Conservation (phyloP, 92 coral and sea anemone genomes). For the Palythoa grandiflora region DNA sequence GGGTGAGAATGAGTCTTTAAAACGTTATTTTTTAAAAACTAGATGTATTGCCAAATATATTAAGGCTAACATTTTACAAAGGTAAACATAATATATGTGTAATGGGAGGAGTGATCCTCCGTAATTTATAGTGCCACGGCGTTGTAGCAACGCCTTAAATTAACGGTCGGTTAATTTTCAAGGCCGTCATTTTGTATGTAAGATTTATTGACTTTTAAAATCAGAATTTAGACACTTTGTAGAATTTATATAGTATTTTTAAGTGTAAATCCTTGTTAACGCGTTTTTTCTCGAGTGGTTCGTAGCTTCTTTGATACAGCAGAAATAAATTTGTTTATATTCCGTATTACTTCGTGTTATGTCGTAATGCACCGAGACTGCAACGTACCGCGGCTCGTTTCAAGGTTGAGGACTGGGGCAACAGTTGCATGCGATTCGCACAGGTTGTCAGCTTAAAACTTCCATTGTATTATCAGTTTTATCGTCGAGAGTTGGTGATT, state of each 20-base stretch:
- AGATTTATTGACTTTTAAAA: neutral
- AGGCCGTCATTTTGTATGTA: conserved; percentile 33
- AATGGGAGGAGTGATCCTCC: neutral
- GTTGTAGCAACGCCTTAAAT: conserved; percentile 18
- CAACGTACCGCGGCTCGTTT: too few relatives aligned
- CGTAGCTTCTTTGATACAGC: neutral
- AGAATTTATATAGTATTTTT: neutral
- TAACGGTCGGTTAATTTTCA: neutral
- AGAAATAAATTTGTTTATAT: neutral
- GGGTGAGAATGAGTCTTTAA: neutral
- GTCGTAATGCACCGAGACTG: too few relatives aligned
- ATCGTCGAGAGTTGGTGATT: too few relatives aligned
- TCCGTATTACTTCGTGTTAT: too few relatives aligned
- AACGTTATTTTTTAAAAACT: neutral
- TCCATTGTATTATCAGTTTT: too few relatives aligned
- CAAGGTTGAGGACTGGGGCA: too few relatives aligned
- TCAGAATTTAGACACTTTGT: conserved; percentile 12
- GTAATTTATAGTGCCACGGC: neutral
- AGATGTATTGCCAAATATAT: neutral
- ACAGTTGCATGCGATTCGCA: too few relatives aligned
- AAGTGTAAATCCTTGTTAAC: neutral
- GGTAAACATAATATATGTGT: conserved; percentile 14
- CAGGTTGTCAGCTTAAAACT: too few relatives aligned
- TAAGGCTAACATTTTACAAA: neutral
- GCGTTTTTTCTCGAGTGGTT: neutral